A percentile compares a stretch with the other conserved stretches of the same genome.
Conservation (phyloP, 2,888 invertebrate species). For the Chouioia cunea region DNA sequence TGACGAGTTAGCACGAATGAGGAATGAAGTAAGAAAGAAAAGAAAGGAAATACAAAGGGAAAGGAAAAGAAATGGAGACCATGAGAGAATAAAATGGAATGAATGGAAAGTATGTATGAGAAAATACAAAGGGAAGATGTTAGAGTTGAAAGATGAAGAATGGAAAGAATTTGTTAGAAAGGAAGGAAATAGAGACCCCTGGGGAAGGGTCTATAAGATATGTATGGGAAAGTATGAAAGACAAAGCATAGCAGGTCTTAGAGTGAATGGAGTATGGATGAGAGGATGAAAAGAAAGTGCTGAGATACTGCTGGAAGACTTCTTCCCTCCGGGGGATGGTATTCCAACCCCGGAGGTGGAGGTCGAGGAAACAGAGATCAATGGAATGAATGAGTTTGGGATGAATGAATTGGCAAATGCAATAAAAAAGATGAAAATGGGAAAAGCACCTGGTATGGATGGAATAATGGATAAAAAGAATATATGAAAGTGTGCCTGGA, state of each 20-base stretch:
- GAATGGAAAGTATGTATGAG: not conserved
- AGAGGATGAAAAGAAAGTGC: too few relatives aligned
- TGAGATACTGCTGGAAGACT: too few relatives aligned
- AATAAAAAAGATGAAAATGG: too few relatives aligned
- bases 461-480: too few relatives aligned
- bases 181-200: not conserved
- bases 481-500: too few relatives aligned
- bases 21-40: not conserved
- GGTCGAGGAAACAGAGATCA: not conserved
- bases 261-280: too few relatives aligned
- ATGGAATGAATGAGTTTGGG: too few relatives aligned
- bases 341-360: not conserved
- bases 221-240: slow-evolving; percentile 6
- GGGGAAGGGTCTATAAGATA: not conserved
- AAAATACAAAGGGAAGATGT: slow-evolving; percentile 11
- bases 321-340: slow-evolving; percentile 2
- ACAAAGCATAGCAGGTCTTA: too few relatives aligned
- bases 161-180: slow-evolving; percentile 16
- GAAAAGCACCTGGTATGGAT: too few relatives aligned
- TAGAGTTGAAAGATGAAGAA: slow-evolving; percentile 11
- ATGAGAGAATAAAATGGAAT: not conserved
- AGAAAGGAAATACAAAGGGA: too few relatives aligned
- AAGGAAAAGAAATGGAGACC: not conserved
- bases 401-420: too few relatives aligned
- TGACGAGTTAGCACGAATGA: not conserved